These are phyloP conservation scores for Xylota sylvarum DNA, from an alignment of 2,888 invertebrate species.

Conservation along the genomic window DNA sequence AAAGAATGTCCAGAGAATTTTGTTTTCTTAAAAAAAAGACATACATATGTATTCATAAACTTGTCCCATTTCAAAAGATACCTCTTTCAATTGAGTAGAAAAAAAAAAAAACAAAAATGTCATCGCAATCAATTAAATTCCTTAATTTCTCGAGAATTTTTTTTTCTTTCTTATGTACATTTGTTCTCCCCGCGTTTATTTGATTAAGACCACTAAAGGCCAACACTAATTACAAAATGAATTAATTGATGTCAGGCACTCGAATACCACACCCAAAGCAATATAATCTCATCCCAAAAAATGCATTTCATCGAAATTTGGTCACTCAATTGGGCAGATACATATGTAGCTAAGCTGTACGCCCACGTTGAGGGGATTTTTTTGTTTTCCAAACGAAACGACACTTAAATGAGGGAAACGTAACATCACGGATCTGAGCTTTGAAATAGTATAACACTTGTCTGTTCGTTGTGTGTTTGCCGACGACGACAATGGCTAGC, in stretches of 20 bases:
- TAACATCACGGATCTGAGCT: conserved; percentile 30
- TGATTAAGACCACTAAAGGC: conserved; percentile 53
- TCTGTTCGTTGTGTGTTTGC: conserved; percentile 25
- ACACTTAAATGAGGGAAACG: conserved; percentile 36
- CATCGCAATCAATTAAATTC: conserved; percentile 51
- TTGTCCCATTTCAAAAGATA: not conserved
- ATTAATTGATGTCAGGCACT: conserved; percentile 62
- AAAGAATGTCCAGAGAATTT: not conserved
- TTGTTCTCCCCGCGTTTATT: conserved; percentile 6
- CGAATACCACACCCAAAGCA: conserved; percentile 52
- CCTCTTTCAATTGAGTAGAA: conserved; percentile 15
- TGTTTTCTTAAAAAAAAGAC: too few relatives aligned
- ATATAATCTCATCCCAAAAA: conserved; percentile 33
- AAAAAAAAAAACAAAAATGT: not conserved
- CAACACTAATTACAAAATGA: conserved; percentile 56
- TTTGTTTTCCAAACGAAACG: conserved; percentile 5
- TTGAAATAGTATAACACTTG: conserved; percentile 25
- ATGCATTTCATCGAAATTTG: conserved; percentile 53
- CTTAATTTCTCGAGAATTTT: conserved; percentile 25
- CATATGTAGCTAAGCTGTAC: not conserved
- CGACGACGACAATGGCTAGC: not conserved
- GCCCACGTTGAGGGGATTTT: not conserved
- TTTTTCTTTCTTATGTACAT: not conserved
- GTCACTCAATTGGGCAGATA: conserved; percentile 45
- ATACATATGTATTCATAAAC: not conserved